Conservation (phyloP, 30 jellyfish, hydroid and myxozoan species). For the Chironex yamaguchii region DNA sequence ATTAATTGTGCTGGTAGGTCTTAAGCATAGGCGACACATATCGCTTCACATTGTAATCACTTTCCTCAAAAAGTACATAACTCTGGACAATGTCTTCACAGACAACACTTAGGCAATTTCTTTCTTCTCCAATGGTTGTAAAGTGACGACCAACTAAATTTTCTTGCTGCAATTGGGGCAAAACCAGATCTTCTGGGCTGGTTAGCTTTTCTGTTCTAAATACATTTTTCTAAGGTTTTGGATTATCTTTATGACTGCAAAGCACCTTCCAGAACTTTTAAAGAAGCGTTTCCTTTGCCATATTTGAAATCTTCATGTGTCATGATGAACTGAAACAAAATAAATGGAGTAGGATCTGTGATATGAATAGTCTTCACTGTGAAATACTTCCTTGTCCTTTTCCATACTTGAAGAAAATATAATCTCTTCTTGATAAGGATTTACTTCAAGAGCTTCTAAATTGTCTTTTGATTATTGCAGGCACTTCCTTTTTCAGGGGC, state of each 20-base stretch:
- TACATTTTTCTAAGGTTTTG: neutral
- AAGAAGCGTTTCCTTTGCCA: too few species aligned
- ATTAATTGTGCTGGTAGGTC: slow-evolving; percentile 23
- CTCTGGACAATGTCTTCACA: slow-evolving; percentile 26
- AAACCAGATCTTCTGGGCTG: slow-evolving; percentile 2
- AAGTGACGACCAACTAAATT: slow-evolving; percentile 10
- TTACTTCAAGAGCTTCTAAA: too few species aligned
- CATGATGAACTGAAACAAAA: too few species aligned
- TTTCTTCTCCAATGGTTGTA: neutral
- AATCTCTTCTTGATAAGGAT: too few species aligned
- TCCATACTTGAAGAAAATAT: too few species aligned
- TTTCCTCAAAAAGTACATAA: too few species aligned
- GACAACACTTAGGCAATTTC: neutral
- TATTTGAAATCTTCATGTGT: too few species aligned
- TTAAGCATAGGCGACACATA: neutral
- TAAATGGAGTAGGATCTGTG: too few species aligned
- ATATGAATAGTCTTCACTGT: too few species aligned
- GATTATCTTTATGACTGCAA: slow-evolving; percentile 6
- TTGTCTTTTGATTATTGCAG: too few species aligned
- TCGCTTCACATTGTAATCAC: neutral
- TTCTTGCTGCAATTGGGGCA: slow-evolving; percentile 6
- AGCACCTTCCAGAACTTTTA: slow-evolving; percentile 3
- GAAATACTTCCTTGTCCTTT: too few species aligned
- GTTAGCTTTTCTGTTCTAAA: slow-evolving; percentile 4
- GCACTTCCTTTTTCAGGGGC: too few species aligned